Evolutionary conservation across 2,888 invertebrate genomes (phyloP).

Genomic region (Hanleya hanleyi): DNA sequence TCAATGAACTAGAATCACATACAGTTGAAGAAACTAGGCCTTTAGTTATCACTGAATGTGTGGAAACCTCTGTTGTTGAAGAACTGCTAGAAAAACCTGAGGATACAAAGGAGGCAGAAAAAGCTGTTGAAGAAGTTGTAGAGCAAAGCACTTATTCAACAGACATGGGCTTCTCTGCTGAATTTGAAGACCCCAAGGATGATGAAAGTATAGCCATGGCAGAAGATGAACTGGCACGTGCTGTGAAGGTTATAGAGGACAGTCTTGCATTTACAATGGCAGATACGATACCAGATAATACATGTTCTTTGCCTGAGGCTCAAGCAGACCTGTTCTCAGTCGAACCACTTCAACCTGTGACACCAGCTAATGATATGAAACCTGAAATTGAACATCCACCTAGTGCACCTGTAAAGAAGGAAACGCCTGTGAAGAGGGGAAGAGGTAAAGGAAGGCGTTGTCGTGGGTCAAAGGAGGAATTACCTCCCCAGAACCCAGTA

Average conservation of each 20-base stretch:
- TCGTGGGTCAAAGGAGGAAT: not conserved
- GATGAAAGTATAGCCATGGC: conserved; percentile 5
- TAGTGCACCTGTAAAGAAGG: not conserved
- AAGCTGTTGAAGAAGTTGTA: not conserved
- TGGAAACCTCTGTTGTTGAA: not conserved
- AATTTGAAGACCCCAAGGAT: conserved; percentile 6
- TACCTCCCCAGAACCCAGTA: not conserved
- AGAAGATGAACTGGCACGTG: conserved; percentile 1
- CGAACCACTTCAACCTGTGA: not conserved
- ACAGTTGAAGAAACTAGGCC: not conserved
- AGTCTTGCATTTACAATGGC: not conserved
- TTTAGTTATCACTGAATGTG: no score
- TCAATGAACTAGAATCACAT: not conserved
- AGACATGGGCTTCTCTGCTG: not conserved
- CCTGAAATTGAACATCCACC: not conserved
- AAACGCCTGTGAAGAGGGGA: not conserved
- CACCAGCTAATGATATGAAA: not conserved
- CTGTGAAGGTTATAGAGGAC: conserved; percentile 2
- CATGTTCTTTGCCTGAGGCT: no score
- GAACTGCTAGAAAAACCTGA: not conserved
- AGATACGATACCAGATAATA: no score
- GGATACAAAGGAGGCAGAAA: not conserved
- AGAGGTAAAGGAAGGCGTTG: not conserved
- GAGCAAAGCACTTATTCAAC: not conserved
- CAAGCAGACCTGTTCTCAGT: not conserved